Evolutionary conservation across 2,113 vertebrate species (phyloP), one percentile per base, ranked within the genome.

Genomic region (Lophura nycthemera): DNA sequence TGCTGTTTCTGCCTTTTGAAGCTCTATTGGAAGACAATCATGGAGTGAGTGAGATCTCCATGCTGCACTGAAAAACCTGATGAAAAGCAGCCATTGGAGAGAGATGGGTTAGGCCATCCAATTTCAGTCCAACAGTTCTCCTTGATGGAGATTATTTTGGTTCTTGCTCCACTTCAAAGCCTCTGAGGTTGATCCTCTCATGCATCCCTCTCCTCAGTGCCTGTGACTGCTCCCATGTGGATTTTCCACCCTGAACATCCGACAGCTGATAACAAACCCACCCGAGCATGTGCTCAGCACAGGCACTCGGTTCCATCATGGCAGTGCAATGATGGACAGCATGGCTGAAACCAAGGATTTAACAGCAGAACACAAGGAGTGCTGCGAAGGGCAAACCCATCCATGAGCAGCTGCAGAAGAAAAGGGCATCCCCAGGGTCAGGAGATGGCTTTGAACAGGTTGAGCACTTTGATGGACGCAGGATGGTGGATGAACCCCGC

Each of bases 1-100:
- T 79, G 45, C 65, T 77, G 24, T 87, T 88, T 79, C 83, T 84
- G 76, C 66, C 64, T 74, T 60, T 65, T 60, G 38, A 77, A 72
- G 54, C 18, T 30, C 21, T 17, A 5, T 19, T 43, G 38, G 38
- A 85, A 92, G 52, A 8, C 30, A 25, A 18, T 65, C 67, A 47
- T 0, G 0, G 66, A 63, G 48, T 14, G 54, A 77, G 60, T 1
- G 19, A 43, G 16, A 42, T 45, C 12, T 18, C 22, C n/a, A 25
- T 22, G 42, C 59, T 80, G 5, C 57, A 56, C 34, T 43, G 50
- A 65, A 74, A 83, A 80, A 42, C 11, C 40, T 36, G 59, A 43
- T 0, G 3, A 48, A 50, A 76, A 70, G 20, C 19, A 32, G 19
- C 19, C 38, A 22, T 48, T 61, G 57, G 22, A 42, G 32, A 64